Conservation (phyloP, 2,888 invertebrate genomes). For the Miltochrista miniata region DNA sequence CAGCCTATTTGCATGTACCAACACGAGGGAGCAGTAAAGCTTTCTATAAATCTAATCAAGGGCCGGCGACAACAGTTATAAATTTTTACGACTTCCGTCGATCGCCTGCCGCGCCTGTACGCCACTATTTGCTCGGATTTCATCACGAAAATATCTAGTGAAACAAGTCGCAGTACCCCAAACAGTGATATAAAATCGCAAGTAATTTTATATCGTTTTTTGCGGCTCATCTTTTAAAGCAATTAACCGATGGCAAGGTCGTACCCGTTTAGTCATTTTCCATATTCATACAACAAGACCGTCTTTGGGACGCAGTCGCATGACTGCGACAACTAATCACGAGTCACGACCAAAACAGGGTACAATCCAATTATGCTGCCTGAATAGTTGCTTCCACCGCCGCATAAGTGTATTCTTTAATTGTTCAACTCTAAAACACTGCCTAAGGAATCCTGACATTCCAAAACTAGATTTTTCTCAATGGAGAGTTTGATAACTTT, state of each 20-base stretch:
- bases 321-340: constrained; percentile 26
- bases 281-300: constrained; percentile 28
- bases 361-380: constrained; percentile 18
- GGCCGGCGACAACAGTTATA: constrained; percentile 48
- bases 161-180: constrained; percentile 16
- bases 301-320: constrained; percentile 29
- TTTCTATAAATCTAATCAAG: constrained; percentile 58
- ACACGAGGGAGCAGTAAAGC: constrained; percentile 51
- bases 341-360: constrained; percentile 35
- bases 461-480: too few species aligned
- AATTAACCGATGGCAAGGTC: constrained; percentile 60
- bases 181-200: background rate
- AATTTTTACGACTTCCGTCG: constrained; percentile 64
- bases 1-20: constrained; percentile 42
- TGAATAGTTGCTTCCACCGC: constrained; percentile 26
- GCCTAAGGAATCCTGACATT: background rate
- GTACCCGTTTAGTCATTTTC: constrained; percentile 39
- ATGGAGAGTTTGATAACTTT: background rate
- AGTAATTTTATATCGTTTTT: constrained; percentile 10
- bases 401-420: background rate
- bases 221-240: constrained; percentile 44
- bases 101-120: constrained; percentile 24
- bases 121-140: constrained; percentile 32
- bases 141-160: constrained; percentile 19
- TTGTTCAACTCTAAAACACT: too few species aligned